Evolutionary conservation across 2,797 vertebrate species (phyloP), one percentile per base, ranked within the genome.

Genomic region (Danio kyathit): DNA sequence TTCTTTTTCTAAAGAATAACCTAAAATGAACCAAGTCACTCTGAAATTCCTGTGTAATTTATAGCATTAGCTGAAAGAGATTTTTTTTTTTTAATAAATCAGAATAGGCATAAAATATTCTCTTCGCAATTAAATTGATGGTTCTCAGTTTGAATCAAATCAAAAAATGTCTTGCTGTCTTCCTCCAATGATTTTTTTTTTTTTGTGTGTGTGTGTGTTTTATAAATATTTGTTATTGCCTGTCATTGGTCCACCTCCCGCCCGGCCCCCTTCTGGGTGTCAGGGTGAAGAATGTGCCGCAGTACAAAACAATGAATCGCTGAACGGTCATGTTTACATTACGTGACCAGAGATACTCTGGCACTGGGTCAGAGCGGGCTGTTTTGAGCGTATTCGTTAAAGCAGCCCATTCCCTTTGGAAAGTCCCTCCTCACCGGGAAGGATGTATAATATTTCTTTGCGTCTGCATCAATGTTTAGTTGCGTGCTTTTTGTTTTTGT

Each of bases 371-470:
- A 61, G 59, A 41, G n/a, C 38, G 29, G 4, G 44, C 59, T 75
- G 73, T 75, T 63, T 40, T 40, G 21, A 51, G 10, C 8, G 1
- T 56, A 41, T 44, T 73, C 10, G 41, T 72, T 9, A 16, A 54
- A 46, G 41, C 40, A 29, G 38, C 49, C 49, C 59, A 51, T 63
- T 75, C 73, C 57, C 10, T 51, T 75, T 63, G 73, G 59, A 63
- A 75, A 75, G 46, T 75, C 29, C 73, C 59, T 12, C 44, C 46
- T 75, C 46, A 48, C 5, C 10, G n/a, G 59, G 73, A 75, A 75
- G 59, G 73, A 75, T 52, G 59, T 75, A 75, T 75, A 61, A 48
- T 74, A 74, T 49, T 75, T 63, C 16, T 17, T 51, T 63, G 57
- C 46, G 29, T 63, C 73, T 63, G 73, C 59, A 51, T 63, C 10